phyloP scores from a whole-genome alignment of 2,888 invertebrate genomes.

The Sminthurinus aureus region DNA sequence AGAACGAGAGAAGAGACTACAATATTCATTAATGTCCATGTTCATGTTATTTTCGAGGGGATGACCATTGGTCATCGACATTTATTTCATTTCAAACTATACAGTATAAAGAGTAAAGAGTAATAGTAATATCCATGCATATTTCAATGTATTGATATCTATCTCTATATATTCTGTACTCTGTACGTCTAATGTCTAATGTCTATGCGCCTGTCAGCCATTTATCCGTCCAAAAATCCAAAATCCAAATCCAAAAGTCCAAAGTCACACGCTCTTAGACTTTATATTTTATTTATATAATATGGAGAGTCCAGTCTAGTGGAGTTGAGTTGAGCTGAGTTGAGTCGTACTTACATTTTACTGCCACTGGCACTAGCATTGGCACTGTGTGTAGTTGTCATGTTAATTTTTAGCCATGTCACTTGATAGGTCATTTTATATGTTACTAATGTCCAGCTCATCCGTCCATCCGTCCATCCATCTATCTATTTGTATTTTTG shows the following conservation, averaged over 20 bases:
- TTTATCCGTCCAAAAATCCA: constrained; percentile 24
- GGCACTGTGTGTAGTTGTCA: neutral
- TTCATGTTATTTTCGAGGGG: constrained; percentile 34
- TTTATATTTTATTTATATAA: constrained; percentile 24
- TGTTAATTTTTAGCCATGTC: neutral
- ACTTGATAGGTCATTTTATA: constrained; percentile 12
- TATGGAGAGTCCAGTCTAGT: too few species aligned
- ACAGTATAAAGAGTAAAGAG: too few species aligned
- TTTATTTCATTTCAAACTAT: constrained; percentile 14
- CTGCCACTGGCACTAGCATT: too few species aligned
- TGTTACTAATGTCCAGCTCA: constrained; percentile 13
- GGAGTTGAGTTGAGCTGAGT: too few species aligned
- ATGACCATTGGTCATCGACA: constrained; percentile 41
- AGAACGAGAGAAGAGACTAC: constrained; percentile 12
- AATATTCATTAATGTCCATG: constrained; percentile 40
- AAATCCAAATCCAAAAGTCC: constrained; percentile 26
- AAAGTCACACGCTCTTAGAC: constrained; percentile 13
- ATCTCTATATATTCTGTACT: too few species aligned
- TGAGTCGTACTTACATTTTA: too few species aligned
- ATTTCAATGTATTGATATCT: too few species aligned
- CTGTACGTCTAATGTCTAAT: too few species aligned
- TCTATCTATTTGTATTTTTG: neutral
- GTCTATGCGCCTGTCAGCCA: too few species aligned
- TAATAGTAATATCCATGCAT: too few species aligned
- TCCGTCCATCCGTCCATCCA: neutral